Evolutionary conservation across 2,888 invertebrate genomes (phyloP), one percentile per base, ranked within the genome.

Genomic region (Chrysolina oricalcia): DNA sequence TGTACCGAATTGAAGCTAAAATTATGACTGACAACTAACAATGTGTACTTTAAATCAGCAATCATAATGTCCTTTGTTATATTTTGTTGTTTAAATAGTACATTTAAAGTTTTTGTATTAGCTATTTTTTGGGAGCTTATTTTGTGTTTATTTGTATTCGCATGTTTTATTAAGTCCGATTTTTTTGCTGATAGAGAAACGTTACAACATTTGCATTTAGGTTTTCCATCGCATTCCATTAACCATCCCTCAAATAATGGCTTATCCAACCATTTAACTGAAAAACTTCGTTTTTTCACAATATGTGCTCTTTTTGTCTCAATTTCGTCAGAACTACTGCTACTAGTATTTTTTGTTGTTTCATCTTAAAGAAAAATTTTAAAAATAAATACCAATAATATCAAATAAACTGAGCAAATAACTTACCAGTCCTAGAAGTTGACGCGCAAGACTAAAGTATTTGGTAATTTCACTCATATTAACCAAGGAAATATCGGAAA

Each of bases 41-140:
- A 48, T 48, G 48, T 48, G 48, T 48, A 48, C 48, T 48, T 48
- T 48, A 48, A 48, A 48, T 48, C 48, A 48, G 48, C 48, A 48
- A 48, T 48, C 48, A 48, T 48, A 48, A 48, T 48, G 48, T 48
- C 48, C 48, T 48, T 48, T 48, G 48, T 48, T 48, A 48, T 48
- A 48, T 48, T 48, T 48, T 48, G 48, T 48, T 48, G 48, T 48
- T 48, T 48, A 48, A 48, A 48, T 48, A 48, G 48, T 48, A 48
- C 48, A 48, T 48, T 48, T 48, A 48, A 48, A 48, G 48, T 48
- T 48, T 48, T 48, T 48, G 48, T 48, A 48, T 48, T 48, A 48
- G 48, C 48, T 48, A 48, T 48, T 48, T 48, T 48, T 48, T 48
- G 48, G 48, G 48, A 48, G 48, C 48, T 48, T 48, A 48, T 48